Conservation (phyloP, 2,113 vertebrate genomes). For the Hyperoodon ampullatus region DNA sequence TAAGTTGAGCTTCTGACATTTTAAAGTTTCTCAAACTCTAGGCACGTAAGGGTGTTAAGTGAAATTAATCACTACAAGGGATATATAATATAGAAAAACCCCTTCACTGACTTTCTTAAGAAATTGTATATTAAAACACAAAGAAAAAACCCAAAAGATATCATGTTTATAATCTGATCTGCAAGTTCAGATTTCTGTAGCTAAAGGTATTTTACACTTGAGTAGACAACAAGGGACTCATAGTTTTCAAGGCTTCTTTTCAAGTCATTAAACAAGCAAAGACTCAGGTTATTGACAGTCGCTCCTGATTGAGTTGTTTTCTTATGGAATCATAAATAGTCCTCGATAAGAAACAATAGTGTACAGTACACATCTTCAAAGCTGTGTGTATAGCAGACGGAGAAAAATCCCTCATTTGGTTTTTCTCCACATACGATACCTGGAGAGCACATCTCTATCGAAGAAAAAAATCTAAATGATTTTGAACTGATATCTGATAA, state of each 20-base stretch:
- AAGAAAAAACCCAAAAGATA: neutral
- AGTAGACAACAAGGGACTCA: neutral
- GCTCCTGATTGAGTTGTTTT: neutral
- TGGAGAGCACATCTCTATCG: neutral
- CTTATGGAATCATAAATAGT: neutral
- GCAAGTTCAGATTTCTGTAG: neutral
- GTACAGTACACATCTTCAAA: neutral
- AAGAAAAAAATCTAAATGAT: neutral
- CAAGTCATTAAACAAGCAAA: neutral
- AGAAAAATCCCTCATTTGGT: neutral
- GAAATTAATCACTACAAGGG: neutral
- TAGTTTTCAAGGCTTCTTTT: neutral
- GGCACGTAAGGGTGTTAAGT: neutral
- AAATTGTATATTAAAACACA: neutral
- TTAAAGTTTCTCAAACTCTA: slow-evolving; percentile 8
- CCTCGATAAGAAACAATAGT: neutral
- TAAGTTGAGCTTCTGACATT: neutral
- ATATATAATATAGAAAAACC: neutral
- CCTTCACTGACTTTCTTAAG: neutral
- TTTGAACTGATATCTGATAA: neutral
- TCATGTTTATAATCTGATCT: neutral
- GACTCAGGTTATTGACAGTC: neutral
- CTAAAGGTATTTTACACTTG: neutral
- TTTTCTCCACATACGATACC: neutral
- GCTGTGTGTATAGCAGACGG: neutral